phyloP scores from a whole-genome alignment of 2,797 vertebrate genomes.

The Lacerta viridis region DNA sequence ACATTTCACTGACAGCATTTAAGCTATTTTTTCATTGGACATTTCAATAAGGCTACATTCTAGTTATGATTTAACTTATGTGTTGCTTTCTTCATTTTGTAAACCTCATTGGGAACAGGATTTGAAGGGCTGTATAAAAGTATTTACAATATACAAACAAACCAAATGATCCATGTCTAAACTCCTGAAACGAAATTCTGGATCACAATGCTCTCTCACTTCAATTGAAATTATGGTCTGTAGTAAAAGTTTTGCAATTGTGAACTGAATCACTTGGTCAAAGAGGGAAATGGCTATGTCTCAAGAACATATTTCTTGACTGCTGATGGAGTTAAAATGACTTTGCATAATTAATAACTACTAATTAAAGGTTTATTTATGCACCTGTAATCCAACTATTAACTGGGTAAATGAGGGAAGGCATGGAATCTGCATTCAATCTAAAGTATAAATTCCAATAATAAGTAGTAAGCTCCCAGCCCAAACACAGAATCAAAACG shows the following conservation, averaged over 20 bases:
- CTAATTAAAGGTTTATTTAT: conserved; percentile 53
- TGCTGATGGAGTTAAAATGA: conserved; percentile 51
- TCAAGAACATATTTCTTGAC: neutral
- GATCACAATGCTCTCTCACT: conserved; percentile 70
- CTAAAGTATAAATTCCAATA: neutral
- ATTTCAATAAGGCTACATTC: conserved; percentile 77
- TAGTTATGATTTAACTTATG: conserved; percentile 70
- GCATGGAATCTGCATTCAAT: conserved; percentile 16
- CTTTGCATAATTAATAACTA: conserved; percentile 62
- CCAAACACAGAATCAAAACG: neutral
- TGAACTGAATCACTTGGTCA: conserved; percentile 67
- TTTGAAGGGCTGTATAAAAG: neutral
- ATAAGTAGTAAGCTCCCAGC: neutral
- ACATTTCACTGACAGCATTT: conserved; percentile 52
- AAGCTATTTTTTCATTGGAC: conserved; percentile 62
- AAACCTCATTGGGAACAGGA: neutral
- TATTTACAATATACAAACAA: neutral
- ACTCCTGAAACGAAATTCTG: conserved; percentile 80
- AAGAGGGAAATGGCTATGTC: neutral
- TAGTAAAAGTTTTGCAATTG: conserved; percentile 63
- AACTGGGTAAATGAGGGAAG: conserved; percentile 30
- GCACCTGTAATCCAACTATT: neutral
- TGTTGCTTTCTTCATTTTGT: neutral
- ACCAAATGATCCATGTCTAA: conserved; percentile 68
- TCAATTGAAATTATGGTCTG: neutral